phyloP scores from a whole-genome alignment of 53 echinoderm and acorn worm species.

The Mesocentrotus franciscanus region DNA sequence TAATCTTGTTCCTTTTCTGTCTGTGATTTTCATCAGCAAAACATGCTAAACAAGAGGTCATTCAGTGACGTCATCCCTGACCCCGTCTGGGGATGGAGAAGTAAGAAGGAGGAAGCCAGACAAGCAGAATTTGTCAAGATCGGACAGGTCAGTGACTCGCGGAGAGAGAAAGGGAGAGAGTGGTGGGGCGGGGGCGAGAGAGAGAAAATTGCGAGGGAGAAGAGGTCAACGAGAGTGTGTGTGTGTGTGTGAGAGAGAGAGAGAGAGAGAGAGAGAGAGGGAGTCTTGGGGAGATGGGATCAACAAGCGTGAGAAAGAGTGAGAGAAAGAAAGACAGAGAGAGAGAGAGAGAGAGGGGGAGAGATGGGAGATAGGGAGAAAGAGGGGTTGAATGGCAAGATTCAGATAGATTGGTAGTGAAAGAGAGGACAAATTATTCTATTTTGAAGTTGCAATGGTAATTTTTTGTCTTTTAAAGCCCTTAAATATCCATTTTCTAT shows the following conservation, averaged over 20 bases:
- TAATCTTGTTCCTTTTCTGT: not conserved
- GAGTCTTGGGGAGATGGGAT: not conserved
- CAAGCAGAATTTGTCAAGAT: conserved; percentile 92
- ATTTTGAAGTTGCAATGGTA: too few species aligned
- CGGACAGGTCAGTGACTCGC: conserved; percentile 82
- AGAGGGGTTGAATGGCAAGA: too few species aligned
- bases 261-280: too few species aligned
- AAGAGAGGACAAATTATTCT: too few species aligned
- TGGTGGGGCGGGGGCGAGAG: not conserved
- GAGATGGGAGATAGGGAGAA: too few species aligned
- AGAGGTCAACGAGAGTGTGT: not conserved
- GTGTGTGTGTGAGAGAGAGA: not conserved
- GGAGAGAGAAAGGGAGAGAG: not conserved
- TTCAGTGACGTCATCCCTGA: conserved; percentile 99
- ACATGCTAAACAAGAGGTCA: conserved; percentile 98
- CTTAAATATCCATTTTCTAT: too few species aligned
- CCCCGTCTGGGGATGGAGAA: conserved; percentile 93
- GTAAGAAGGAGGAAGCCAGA: conserved; percentile 91
- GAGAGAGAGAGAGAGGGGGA: not conserved
- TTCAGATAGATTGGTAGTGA: too few species aligned
- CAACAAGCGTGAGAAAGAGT: too few species aligned
- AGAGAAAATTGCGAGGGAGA: not conserved
- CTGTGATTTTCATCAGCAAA: conserved; percentile 67
- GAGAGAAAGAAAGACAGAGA: not conserved
- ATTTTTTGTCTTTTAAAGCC: too few species aligned